Evolutionary conservation across 2,797 vertebrate species (phyloP).

Genomic region (Phataginus tricuspis): DNA sequence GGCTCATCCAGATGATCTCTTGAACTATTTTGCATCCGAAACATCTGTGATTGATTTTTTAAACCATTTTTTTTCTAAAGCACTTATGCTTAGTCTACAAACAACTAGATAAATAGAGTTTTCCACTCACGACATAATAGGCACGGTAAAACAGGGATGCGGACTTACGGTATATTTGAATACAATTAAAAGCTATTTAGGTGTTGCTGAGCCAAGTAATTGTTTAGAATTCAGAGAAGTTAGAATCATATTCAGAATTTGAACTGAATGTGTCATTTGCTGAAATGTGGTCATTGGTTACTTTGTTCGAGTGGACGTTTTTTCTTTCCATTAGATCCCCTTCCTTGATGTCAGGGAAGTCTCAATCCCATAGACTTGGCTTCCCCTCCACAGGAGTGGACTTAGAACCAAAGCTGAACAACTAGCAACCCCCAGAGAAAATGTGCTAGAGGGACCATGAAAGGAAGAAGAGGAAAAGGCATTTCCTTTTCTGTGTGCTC

Average conservation of each 20-base stretch:
- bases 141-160: neutral
- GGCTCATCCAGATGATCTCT: neutral
- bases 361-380: neutral
- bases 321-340: neutral
- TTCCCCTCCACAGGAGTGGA: neutral
- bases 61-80: constrained; percentile 17
- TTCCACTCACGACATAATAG: neutral
- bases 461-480: neutral
- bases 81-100: neutral
- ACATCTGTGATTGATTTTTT: neutral
- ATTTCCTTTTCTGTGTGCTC: neutral
- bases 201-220: neutral
- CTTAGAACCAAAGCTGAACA: neutral
- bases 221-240: neutral
- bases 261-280: neutral
- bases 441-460: neutral
- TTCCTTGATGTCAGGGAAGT: neutral
- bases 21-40: neutral
- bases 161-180: neutral
- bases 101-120: neutral
- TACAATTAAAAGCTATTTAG: neutral
- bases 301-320: neutral
- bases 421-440: neutral
- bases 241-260: neutral
- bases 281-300: neutral